phyloP scores from a whole-genome alignment of 1,140 invertebrate genomes.

The Brachionus rubens region DNA sequence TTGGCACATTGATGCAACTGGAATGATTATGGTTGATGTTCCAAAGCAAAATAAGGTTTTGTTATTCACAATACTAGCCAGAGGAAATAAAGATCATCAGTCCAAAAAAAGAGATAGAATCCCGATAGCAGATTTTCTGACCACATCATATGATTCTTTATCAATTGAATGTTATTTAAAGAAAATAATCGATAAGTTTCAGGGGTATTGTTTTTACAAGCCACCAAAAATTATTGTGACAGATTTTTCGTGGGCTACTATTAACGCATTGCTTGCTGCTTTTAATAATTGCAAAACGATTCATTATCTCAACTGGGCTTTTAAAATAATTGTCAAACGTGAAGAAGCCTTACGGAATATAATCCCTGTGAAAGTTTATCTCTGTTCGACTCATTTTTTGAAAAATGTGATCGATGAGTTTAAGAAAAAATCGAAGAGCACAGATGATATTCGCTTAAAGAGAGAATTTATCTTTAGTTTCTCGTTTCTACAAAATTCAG shows the following conservation, averaged over 20 bases:
- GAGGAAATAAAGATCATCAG: background rate
- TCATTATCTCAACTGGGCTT: conserved; percentile 18
- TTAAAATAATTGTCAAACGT: background rate
- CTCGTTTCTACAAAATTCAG: conserved; percentile 5
- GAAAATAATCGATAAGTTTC: background rate
- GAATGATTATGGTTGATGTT: background rate
- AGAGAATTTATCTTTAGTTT: conserved; percentile 1
- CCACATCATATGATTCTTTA: background rate
- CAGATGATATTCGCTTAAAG: background rate
- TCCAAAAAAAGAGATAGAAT: background rate
- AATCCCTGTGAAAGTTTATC: background rate
- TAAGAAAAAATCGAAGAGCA: background rate
- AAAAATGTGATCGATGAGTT: conserved; percentile 18
- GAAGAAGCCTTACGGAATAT: background rate
- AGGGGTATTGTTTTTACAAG: background rate
- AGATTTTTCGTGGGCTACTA: conserved; percentile 20
- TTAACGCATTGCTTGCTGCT: background rate
- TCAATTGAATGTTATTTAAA: conserved; percentile 23
- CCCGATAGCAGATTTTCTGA: background rate
- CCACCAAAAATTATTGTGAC: background rate
- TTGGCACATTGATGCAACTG: conserved; percentile 19
- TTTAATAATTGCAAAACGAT: conserved; percentile 17
- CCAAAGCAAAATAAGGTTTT: background rate
- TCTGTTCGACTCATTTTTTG: conserved; percentile 19
- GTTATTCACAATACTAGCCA: background rate